These are phyloP conservation scores for Cheracebus regulus DNA, from an alignment of 2,797 vertebrate species.

Conservation along the genomic window DNA sequence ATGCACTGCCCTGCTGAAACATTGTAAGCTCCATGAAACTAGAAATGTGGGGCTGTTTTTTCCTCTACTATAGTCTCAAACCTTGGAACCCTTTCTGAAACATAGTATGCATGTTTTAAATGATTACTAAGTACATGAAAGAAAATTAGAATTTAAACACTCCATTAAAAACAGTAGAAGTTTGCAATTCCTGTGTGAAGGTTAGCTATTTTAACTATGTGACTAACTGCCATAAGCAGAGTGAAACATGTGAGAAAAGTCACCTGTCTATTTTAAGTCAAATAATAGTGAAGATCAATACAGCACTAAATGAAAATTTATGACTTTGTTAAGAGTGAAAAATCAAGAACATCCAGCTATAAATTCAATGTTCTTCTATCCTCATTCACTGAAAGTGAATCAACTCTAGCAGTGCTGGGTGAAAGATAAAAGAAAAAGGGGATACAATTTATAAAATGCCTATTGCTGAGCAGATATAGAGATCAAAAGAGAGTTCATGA, in stretches of 20 bases:
- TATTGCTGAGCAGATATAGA: neutral
- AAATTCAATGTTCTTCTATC: neutral
- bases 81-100: neutral
- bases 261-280: neutral
- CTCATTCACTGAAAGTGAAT: neutral
- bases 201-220: neutral
- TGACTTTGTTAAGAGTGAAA: neutral
- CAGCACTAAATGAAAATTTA: neutral
- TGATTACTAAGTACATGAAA: neutral
- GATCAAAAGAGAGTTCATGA: neutral
- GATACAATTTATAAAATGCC: neutral
- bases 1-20: rapidly evolving
- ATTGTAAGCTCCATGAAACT: neutral
- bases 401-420: neutral
- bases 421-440: neutral
- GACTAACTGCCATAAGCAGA: neutral
- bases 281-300: neutral
- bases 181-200: neutral
- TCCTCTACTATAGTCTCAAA: neutral
- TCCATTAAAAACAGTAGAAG: neutral
- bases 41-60: neutral
- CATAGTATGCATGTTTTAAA: neutral
- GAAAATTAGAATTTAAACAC: neutral
- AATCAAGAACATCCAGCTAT: neutral
- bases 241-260: neutral